These are phyloP conservation scores for Orbicella faveolata DNA, from an alignment of 64 coral and sea anemone genomes.

Conservation along the genomic window DNA sequence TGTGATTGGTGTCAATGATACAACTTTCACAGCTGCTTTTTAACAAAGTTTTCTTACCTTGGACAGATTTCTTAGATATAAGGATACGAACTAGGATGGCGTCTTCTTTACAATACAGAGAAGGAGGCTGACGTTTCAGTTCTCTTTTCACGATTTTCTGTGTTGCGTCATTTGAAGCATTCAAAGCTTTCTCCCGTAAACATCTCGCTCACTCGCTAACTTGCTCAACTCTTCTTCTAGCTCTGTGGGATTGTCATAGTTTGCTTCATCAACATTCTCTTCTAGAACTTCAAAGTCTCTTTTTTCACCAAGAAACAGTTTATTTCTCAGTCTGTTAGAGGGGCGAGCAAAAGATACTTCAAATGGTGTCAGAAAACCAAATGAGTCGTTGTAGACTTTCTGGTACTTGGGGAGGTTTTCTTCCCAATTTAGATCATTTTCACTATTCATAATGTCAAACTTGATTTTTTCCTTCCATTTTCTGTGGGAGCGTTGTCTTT, in stretches of 20 bases:
- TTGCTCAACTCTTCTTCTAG: background rate
- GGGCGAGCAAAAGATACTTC: background rate
- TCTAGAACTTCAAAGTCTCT: background rate
- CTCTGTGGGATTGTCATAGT: background rate
- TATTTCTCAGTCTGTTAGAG: background rate
- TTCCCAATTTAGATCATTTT: background rate
- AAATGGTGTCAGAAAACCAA: background rate
- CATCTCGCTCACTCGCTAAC: background rate
- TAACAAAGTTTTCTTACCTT: background rate
- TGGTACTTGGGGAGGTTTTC: background rate
- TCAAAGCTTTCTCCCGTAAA: constrained; percentile 19
- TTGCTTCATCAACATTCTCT: background rate
- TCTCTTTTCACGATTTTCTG: constrained; percentile 39
- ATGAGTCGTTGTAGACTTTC: background rate
- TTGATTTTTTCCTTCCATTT: background rate
- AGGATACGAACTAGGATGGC: constrained; percentile 7
- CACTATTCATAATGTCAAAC: background rate
- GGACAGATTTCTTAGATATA: constrained; percentile 19
- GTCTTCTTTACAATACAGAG: constrained; percentile 23
- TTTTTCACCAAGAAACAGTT: constrained; percentile 6
- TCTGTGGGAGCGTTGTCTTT: constrained; percentile 16
- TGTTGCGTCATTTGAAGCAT: constrained; percentile 11
- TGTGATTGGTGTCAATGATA: background rate
- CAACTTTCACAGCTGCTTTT: background rate
- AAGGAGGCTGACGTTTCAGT: constrained; percentile 12